These are phyloP conservation scores for Brachypodius melanocephalos DNA, from an alignment of 2,113 vertebrate species.

Conservation along the genomic window DNA sequence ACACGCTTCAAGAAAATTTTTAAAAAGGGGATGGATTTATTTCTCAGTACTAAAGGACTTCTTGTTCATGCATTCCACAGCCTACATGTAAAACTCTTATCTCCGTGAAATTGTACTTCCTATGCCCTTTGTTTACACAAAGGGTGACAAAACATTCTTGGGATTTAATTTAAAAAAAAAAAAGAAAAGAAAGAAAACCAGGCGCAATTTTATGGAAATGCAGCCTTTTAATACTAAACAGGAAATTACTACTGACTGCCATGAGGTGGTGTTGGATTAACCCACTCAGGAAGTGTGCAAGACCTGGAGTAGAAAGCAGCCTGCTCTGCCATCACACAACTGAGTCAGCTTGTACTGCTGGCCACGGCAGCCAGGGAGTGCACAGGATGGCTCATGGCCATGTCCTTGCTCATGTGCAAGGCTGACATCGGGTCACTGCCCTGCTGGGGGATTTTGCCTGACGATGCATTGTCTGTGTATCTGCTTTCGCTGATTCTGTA, in stretches of 20 bases:
- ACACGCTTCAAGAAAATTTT: not conserved
- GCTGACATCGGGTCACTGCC: not conserved
- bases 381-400: not conserved
- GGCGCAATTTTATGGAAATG: conserved; percentile 20
- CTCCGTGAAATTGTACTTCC: conserved; percentile 42
- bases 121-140: not conserved
- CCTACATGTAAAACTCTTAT: not conserved
- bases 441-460: not conserved
- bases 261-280: not conserved
- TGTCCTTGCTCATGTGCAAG: not conserved
- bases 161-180: not conserved
- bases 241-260: not conserved
- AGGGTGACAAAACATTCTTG: not conserved
- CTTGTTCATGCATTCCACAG: not conserved
- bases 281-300: not conserved
- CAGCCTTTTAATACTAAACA: not conserved
- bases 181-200: not conserved
- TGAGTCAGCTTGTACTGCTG: not conserved
- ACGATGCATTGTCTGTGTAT: fast-evolving
- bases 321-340: not conserved
- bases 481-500: not conserved
- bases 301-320: not conserved
- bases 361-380: not conserved
- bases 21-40: not conserved
- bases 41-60: not conserved